Evolutionary conservation across 2,888 invertebrate species (phyloP).

Genomic region (Calameuta pallipes): DNA sequence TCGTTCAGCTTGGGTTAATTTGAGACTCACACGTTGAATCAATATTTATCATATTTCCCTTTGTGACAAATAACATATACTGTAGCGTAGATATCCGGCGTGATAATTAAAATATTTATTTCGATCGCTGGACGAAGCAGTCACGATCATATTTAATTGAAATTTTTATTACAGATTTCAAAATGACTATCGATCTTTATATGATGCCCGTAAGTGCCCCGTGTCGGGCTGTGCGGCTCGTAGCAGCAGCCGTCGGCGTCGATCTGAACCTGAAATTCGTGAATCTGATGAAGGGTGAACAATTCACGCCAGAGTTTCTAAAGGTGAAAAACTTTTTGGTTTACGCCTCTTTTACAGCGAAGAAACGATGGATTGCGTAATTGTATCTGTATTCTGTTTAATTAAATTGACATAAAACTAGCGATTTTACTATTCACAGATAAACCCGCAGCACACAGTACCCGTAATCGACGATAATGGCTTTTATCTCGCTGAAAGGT

Average conservation of each 20-base stretch:
- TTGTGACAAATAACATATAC: too few species aligned
- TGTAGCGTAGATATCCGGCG: too few species aligned
- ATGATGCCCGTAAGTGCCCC: conserved; percentile 73
- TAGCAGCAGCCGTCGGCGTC: conserved; percentile 72
- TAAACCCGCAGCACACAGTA: conserved; percentile 86
- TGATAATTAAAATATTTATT: too few species aligned
- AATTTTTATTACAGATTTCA: neutral
- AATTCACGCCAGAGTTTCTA: conserved; percentile 73
- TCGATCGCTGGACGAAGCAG: too few species aligned
- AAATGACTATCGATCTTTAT: conserved; percentile 69
- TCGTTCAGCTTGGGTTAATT: too few species aligned
- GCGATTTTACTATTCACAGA: conserved; percentile 64
- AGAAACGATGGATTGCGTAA: too few species aligned
- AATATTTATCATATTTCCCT: too few species aligned
- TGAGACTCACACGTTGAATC: too few species aligned
- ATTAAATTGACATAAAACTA: too few species aligned
- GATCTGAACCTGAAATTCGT: conserved; percentile 72
- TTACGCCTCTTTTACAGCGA: too few species aligned
- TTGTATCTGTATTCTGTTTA: too few species aligned
- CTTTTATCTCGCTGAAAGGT: conserved; percentile 79
- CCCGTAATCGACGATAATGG: conserved; percentile 85
- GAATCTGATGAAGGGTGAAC: conserved; percentile 72
- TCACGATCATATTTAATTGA: too few species aligned
- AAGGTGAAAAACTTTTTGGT: conserved; percentile 73
- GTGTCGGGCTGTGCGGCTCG: conserved; percentile 72